Percentiles rank a stretch among this genome's conserved stretches.
Conservation (phyloP, 2,113 vertebrate genomes). For the Corythaeola cristata region DNA sequence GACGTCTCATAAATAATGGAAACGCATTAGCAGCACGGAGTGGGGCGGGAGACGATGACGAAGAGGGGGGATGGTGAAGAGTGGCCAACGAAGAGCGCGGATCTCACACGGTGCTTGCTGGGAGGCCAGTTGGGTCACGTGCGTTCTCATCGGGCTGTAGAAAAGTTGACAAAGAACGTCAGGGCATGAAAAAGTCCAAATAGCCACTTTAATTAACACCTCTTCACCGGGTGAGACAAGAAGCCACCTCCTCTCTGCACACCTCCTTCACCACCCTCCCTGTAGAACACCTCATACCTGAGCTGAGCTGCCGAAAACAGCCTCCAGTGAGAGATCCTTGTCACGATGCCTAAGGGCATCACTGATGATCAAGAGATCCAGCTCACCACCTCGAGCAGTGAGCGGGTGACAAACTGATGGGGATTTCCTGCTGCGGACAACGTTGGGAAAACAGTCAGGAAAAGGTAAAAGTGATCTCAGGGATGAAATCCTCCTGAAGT, state of each 20-base stretch:
- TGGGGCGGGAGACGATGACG: background rate
- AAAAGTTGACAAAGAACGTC: background rate
- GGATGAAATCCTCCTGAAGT: background rate
- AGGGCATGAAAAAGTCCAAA: background rate
- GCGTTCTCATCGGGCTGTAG: background rate
- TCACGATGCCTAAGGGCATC: background rate
- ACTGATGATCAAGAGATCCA: background rate
- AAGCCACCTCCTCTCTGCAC: background rate
- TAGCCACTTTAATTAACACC: background rate
- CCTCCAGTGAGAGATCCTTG: background rate
- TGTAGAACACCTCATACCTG: background rate
- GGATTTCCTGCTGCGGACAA: background rate
- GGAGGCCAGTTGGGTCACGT: background rate
- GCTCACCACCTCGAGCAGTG: background rate
- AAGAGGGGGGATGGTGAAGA: background rate
- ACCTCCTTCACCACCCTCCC: background rate
- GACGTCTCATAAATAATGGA: slow-evolving; percentile 49
- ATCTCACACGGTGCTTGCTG: background rate
- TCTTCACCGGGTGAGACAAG: background rate
- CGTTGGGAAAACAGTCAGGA: background rate
- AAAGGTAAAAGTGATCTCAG: background rate
- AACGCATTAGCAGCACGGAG: background rate
- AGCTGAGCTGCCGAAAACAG: background rate
- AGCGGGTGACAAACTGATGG: background rate
- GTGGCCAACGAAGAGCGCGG: background rate